Conservation (phyloP, 1,140 invertebrate genomes). For the Nasonia vitripennis region DNA sequence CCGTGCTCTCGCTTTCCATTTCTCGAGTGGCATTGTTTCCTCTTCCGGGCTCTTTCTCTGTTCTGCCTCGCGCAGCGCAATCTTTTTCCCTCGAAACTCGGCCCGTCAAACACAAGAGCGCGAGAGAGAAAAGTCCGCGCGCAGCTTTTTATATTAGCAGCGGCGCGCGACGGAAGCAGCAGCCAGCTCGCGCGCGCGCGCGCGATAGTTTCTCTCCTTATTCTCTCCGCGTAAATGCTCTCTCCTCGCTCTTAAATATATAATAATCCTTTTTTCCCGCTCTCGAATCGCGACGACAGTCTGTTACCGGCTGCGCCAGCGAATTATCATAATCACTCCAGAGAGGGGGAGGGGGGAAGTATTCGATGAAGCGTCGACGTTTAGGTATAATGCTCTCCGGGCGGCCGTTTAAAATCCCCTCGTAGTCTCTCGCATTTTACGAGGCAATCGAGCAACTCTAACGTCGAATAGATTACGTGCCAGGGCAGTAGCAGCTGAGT, state of each 20-base stretch:
- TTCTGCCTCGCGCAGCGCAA: conserved; percentile 56
- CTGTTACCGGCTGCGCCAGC: conserved; percentile 25
- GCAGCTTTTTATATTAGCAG: conserved; percentile 61
- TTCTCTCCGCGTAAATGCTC: not conserved
- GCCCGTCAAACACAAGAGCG: conserved; percentile 59
- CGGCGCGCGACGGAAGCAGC: not conserved
- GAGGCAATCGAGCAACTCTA: conserved; percentile 48
- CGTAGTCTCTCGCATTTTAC: conserved; percentile 34
- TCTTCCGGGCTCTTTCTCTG: conserved; percentile 49
- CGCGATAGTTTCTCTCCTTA: conserved; percentile 8
- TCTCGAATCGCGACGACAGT: too few species aligned
- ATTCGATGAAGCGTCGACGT: conserved; percentile 36
- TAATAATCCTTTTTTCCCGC: too few species aligned
- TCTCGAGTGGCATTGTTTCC: not conserved
- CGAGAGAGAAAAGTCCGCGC: conserved; percentile 31
- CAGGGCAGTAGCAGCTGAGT: not conserved
- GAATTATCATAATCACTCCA: conserved; percentile 46
- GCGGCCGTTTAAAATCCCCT: conserved; percentile 5
- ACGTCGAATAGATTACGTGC: conserved; percentile 49
- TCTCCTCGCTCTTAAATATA: too few species aligned
- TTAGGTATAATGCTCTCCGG: conserved; percentile 35
- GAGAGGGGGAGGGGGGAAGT: not conserved
- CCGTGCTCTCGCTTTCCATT: conserved; percentile 11
- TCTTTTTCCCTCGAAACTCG: conserved; percentile 60
- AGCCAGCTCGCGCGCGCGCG: conserved; percentile 43